phyloP scores from a whole-genome alignment of 2,797 vertebrate species.

The Graptemys geographica region DNA sequence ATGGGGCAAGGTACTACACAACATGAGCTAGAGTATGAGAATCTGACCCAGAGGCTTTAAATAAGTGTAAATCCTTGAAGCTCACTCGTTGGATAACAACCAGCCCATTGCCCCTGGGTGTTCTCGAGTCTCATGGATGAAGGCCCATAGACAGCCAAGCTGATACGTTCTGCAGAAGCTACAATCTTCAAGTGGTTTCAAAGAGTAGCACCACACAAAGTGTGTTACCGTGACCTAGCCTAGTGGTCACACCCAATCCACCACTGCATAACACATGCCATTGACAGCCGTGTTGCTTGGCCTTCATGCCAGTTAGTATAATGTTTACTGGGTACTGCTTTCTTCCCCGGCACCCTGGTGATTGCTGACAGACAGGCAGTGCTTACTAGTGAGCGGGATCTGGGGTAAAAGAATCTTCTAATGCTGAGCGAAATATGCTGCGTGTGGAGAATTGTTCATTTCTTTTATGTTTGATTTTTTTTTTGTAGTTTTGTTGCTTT shows the following conservation, averaged over 20 bases:
- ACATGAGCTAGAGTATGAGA: slow-evolving; percentile 17
- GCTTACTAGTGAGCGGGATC: neutral
- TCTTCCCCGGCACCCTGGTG: neutral
- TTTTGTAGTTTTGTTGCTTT: neutral
- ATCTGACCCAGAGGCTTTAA: neutral
- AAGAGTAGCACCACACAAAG: neutral
- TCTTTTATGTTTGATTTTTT: neutral
- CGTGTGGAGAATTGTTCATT: neutral
- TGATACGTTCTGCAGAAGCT: neutral
- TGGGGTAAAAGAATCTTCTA: neutral
- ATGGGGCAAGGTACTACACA: neutral
- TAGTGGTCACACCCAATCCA: neutral
- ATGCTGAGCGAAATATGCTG: neutral
- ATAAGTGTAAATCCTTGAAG: too few relatives aligned
- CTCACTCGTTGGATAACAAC: neutral
- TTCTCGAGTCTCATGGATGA: neutral
- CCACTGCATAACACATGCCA: neutral
- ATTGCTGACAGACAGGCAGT: neutral
- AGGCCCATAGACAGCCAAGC: neutral
- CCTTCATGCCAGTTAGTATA: neutral
- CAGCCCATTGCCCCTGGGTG: neutral
- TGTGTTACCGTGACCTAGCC: neutral
- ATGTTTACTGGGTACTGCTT: neutral
- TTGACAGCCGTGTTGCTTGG: neutral
- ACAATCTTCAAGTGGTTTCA: neutral